Percentiles rank a stretch among this genome's conserved stretches.
These are phyloP conservation scores for Kryptolebias marmoratus DNA, from an alignment of 2,113 vertebrate species.

Conservation along the genomic window DNA sequence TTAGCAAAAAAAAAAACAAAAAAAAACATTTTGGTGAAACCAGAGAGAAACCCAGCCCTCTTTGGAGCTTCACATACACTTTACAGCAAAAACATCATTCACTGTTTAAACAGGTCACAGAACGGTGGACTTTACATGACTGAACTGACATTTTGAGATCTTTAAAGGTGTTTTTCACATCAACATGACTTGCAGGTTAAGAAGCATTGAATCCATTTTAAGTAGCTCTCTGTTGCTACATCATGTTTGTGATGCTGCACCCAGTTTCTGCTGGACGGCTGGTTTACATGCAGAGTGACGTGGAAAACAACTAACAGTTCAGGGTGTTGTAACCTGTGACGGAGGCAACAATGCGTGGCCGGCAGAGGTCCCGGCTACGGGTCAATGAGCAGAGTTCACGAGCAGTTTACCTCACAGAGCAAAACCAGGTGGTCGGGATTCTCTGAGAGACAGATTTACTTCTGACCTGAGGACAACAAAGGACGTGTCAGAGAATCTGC, in stretches of 20 bases:
- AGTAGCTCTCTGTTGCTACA: background rate
- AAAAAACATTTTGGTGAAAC: too few species aligned
- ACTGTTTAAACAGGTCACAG: too few species aligned
- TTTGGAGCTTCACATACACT: too few species aligned
- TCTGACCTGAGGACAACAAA: background rate
- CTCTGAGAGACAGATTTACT: background rate
- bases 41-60: too few species aligned
- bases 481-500: background rate
- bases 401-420: constrained; percentile 54
- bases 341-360: constrained; percentile 53
- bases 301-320: constrained; percentile 40
- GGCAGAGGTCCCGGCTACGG: constrained; percentile 41
- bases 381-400: constrained; percentile 61
- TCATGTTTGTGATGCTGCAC: constrained; percentile 66
- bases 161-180: too few species aligned
- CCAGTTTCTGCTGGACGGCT: constrained; percentile 46
- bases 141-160: too few species aligned
- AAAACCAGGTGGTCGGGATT: constrained; percentile 67
- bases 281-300: constrained; percentile 36
- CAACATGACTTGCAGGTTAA: background rate
- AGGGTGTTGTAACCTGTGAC: constrained; percentile 62
- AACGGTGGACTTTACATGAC: too few species aligned
- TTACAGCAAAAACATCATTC: too few species aligned
- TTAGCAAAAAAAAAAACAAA: too few species aligned
- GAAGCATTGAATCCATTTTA: constrained; percentile 26